Percentiles rank a stretch among this genome's conserved stretches.
These are phyloP conservation scores for Cladopsammia gracilis DNA, from an alignment of 64 coral and sea anemone genomes.

Conservation along the genomic window DNA sequence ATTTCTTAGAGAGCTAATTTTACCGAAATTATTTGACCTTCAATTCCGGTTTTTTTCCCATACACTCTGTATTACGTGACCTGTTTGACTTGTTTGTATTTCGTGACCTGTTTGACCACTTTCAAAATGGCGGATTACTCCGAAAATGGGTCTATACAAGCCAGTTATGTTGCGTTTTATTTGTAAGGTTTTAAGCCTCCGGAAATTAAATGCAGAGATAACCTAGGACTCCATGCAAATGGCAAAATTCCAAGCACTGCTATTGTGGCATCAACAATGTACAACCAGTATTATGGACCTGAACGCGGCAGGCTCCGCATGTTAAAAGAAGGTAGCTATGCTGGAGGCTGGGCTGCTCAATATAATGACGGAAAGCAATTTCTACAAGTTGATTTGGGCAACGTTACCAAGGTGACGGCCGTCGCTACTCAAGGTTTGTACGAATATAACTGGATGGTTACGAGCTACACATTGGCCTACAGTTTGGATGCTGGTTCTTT, in stretches of 20 bases:
- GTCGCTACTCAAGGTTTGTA: constrained; percentile 17
- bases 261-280: neutral
- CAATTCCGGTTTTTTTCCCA: too few species aligned
- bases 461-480: constrained; percentile 19
- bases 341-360: constrained; percentile 2
- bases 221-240: neutral
- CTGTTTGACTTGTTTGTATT: too few species aligned
- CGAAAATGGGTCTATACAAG: too few species aligned
- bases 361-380: neutral
- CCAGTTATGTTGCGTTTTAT: too few species aligned
- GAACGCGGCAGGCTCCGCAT: neutral
- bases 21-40: too few species aligned
- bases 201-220: constrained; percentile 1
- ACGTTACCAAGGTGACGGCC: neutral
- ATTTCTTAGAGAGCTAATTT: too few species aligned
- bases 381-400: constrained; percentile 1
- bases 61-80: too few species aligned
- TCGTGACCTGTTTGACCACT: too few species aligned
- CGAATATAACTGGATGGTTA: constrained; percentile 6
- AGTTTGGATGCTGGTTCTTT: constrained; percentile 5
- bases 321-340: neutral
- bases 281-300: constrained; percentile 8
- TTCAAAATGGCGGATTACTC: too few species aligned
- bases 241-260: constrained; percentile 10
- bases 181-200: constrained; percentile 1